Conservation (phyloP, 2,797 vertebrate species). For the Eleutherodactylus coqui region DNA sequence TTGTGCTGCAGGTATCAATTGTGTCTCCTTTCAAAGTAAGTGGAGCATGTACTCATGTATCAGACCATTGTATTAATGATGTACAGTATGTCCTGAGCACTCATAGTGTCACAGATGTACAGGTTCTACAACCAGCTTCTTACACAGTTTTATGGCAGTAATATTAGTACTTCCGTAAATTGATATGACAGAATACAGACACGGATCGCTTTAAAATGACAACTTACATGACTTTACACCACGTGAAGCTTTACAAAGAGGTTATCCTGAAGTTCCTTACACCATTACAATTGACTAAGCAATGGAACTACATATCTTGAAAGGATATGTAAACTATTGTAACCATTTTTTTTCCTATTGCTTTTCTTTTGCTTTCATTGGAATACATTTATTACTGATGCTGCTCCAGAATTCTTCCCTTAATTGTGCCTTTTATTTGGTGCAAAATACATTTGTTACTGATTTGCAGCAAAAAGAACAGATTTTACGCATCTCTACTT, state of each 20-base stretch:
- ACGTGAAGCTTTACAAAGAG: background rate
- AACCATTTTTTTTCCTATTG: no score
- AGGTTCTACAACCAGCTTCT: background rate
- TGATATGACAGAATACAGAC: conserved; percentile 7
- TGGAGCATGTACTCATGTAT: conserved; percentile 52
- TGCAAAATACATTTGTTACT: no score
- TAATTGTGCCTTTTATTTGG: no score
- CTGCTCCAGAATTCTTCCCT: no score
- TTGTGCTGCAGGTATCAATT: background rate
- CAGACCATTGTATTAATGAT: conserved; percentile 1
- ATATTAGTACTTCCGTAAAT: background rate
- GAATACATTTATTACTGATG: no score
- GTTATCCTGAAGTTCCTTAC: background rate
- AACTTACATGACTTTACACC: background rate
- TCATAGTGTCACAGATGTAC: background rate
- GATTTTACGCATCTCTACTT: no score
- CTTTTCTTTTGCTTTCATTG: background rate
- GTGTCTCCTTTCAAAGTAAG: conserved; percentile 45
- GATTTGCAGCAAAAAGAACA: no score
- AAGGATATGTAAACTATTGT: no score
- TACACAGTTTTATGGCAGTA: background rate
- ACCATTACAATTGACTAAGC: background rate
- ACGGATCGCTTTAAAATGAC: background rate
- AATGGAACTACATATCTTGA: background rate
- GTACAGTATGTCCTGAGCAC: background rate